Conservation (phyloP, 2,797 vertebrate genomes). For the Falco novaeseelandiae region DNA sequence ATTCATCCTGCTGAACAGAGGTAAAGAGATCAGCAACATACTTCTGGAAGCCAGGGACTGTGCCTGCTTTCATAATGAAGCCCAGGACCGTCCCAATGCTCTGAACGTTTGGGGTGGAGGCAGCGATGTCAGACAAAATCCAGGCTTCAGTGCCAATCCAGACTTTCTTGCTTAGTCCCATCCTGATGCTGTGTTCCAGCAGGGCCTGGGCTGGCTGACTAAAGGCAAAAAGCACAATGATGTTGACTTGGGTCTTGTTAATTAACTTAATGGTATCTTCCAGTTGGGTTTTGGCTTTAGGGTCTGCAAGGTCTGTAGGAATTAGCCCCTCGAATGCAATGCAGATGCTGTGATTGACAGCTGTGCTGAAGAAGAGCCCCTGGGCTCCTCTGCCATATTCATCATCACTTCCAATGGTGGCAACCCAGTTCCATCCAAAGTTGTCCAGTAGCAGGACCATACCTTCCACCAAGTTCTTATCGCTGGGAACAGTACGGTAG, state of each 20-base stretch:
- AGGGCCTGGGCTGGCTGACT: conserved; percentile 24
- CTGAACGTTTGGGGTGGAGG: conserved; percentile 71
- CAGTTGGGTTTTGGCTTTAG: neutral
- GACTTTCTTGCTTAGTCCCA: conserved; percentile 74
- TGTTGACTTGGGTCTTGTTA: conserved; percentile 67
- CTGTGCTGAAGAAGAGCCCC: conserved; percentile 57
- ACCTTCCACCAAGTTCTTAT: conserved; percentile 80
- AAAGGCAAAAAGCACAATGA: conserved; percentile 84
- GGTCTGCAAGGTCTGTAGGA: conserved; percentile 70
- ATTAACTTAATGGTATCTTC: conserved; percentile 73
- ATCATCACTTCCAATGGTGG: conserved; percentile 83
- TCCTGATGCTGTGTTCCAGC: conserved; percentile 75
- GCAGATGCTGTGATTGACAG: conserved; percentile 76
- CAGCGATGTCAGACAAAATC: conserved; percentile 65
- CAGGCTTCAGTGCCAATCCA: conserved; percentile 90
- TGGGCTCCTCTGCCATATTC: conserved; percentile 84
- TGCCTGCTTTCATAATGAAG: conserved; percentile 72
- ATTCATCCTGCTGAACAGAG: neutral
- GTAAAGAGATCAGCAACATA: conserved; percentile 65
- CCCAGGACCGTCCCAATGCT: conserved; percentile 85
- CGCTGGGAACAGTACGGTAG: conserved; percentile 87
- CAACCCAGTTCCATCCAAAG: conserved; percentile 92
- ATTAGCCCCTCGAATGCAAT: conserved; percentile 87
- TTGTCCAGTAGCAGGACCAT: conserved; percentile 76
- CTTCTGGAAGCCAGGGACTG: conserved; percentile 66